Conservation (phyloP, 2,888 invertebrate species). For the Mimumesa dahlbomi region DNA sequence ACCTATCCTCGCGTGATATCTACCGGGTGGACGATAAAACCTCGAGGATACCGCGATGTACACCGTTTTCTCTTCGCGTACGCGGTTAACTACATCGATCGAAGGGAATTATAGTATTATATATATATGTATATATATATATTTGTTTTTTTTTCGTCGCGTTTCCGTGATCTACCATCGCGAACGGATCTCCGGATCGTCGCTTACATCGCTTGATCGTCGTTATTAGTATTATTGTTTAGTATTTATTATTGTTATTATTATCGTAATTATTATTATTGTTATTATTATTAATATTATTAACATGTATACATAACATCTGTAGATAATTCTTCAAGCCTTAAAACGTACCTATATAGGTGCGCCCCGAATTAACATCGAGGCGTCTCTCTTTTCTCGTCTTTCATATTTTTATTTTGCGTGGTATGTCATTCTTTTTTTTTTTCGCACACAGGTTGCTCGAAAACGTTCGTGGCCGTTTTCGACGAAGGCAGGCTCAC, state of each 20-base stretch:
- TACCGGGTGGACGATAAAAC: no score
- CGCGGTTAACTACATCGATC: no score
- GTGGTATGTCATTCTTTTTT: conserved; percentile 23
- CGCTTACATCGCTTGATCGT: conserved; percentile 20
- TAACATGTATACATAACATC: conserved; percentile 77
- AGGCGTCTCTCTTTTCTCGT: conserved; percentile 16
- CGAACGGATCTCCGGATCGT: conserved; percentile 8
- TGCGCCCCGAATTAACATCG: conserved; percentile 30
- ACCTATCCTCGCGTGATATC: no score
- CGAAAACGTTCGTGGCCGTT: conserved; percentile 31
- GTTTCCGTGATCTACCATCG: conserved; percentile 16
- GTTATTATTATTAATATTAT: conserved; percentile 72
- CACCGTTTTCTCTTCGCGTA: no score
- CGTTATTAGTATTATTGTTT: conserved; percentile 32
- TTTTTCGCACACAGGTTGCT: conserved; percentile 34
- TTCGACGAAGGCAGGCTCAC: conserved; percentile 60
- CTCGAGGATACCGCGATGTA: no score
- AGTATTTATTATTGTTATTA: conserved; percentile 52
- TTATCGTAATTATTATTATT: conserved; percentile 56
- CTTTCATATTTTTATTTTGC: conserved; percentile 20
- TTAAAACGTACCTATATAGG: conserved; percentile 69
- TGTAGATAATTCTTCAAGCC: conserved; percentile 75
- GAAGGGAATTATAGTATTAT: no score
- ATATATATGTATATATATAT: no score
- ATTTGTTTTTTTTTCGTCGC: neutral